phyloP scores from a whole-genome alignment of 2,797 vertebrate species.

The Sebastes steindachneri region DNA sequence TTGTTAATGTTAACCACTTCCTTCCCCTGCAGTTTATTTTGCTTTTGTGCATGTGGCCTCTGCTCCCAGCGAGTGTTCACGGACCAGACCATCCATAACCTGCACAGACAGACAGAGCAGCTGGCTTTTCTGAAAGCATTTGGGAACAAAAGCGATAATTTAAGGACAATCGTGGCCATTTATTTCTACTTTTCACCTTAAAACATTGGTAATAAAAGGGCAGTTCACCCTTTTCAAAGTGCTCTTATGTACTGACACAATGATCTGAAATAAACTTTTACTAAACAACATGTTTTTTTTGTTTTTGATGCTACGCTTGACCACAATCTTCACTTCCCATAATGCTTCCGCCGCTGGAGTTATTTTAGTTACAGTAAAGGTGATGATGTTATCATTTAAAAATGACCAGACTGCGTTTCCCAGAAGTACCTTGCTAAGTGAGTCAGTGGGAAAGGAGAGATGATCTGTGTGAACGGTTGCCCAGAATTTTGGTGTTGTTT shows the following conservation, averaged over 20 bases:
- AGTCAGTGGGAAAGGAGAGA: conserved; percentile 33
- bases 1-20: conserved; percentile 92
- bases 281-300: neutral
- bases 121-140: conserved; percentile 39
- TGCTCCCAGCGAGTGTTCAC: conserved; percentile 83
- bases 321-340: conserved; percentile 11
- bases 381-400: conserved; percentile 34
- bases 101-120: conserved; percentile 55
- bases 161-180: neutral
- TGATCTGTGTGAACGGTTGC: neutral
- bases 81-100: conserved; percentile 85
- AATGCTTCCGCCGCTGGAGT: neutral
- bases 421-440: conserved; percentile 19
- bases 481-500: neutral
- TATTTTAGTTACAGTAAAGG: conserved; percentile 25
- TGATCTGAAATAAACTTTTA: neutral
- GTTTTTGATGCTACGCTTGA: neutral
- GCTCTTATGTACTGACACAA: neutral
- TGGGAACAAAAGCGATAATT: conserved; percentile 24
- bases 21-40: conserved; percentile 93
- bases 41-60: conserved; percentile 91
- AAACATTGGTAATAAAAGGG: neutral
- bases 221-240: neutral
- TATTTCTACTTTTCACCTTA: conserved; percentile 15
- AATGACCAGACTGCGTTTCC: conserved; percentile 5